These are phyloP conservation scores for Coturnix japonica DNA, from an alignment of 2,113 vertebrate genomes.

Conservation along the genomic window DNA sequence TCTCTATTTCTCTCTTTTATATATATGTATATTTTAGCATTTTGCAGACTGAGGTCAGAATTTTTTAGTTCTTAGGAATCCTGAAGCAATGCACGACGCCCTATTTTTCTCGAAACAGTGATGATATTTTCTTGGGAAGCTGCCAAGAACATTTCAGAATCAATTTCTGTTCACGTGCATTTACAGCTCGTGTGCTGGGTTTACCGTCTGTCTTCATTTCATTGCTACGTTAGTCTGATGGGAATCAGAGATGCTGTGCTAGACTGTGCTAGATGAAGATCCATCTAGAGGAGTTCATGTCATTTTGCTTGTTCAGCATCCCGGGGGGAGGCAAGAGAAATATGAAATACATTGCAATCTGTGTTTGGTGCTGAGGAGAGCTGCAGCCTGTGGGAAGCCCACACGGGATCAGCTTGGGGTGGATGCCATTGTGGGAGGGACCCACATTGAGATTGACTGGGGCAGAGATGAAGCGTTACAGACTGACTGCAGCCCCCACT, in stretches of 20 bases:
- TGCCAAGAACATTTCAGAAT: conserved; percentile 66
- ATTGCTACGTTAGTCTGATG: conserved; percentile 40
- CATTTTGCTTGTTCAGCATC: conserved; percentile 21
- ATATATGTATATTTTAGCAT: neutral
- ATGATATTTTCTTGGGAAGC: conserved; percentile 22
- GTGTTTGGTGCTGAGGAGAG: neutral
- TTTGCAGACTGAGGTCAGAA: neutral
- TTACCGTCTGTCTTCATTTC: conserved; percentile 28
- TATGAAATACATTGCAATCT: neutral
- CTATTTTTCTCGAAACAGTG: conserved; percentile 28
- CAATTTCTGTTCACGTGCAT: conserved; percentile 57
- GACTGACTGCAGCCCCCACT: neutral
- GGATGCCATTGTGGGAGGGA: neutral
- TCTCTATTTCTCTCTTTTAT: neutral
- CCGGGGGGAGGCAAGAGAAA: neutral
- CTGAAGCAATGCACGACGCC: neutral
- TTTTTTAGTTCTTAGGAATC: conserved; percentile 12
- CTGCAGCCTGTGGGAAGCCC: neutral
- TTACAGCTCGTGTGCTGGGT: conserved; percentile 50
- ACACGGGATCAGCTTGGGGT: neutral
- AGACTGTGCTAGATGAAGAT: conserved; percentile 25
- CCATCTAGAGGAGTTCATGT: neutral
- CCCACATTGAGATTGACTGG: neutral
- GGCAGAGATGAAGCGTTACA: neutral
- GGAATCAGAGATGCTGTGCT: conserved; percentile 35